These are phyloP conservation scores for Babyrousa celebensis DNA, from an alignment of 2,797 vertebrate species.

Conservation along the genomic window DNA sequence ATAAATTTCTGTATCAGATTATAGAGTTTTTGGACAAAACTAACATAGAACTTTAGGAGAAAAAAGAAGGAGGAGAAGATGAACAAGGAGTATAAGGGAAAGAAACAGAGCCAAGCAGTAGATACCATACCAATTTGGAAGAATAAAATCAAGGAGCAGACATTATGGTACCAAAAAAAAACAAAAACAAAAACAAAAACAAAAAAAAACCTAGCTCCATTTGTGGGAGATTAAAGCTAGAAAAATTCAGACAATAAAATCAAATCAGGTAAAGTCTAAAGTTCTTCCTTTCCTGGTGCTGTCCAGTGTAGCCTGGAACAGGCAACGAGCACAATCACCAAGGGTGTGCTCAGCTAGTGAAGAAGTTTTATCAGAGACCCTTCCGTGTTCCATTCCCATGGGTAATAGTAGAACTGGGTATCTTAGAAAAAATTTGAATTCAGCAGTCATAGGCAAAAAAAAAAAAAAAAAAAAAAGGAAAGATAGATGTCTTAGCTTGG, in stretches of 20 bases:
- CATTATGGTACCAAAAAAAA: not conserved
- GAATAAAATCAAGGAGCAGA: not conserved
- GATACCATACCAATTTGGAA: not conserved
- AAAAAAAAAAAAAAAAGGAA: not conserved
- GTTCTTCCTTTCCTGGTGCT: not conserved
- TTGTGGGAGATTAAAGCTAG: not conserved
- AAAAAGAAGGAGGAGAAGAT: not conserved
- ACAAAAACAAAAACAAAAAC: not conserved
- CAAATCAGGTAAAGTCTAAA: not conserved
- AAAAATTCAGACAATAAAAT: not conserved
- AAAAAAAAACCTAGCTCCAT: not conserved
- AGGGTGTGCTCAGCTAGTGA: not conserved
- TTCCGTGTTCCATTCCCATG: not conserved
- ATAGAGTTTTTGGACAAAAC: conserved; percentile 15
- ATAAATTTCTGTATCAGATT: not conserved
- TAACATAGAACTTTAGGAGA: not conserved
- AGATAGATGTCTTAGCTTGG: not conserved
- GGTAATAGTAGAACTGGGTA: not conserved
- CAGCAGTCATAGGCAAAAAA: not conserved
- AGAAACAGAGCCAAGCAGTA: not conserved
- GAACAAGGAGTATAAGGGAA: not conserved
- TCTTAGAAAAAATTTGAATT: not conserved
- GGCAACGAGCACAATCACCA: not conserved
- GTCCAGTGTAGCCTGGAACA: not conserved
- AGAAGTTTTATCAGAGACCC: not conserved